Base-by-base conservation (phyloP, 2,113 vertebrate genomes). In the Diphyllodes magnificus region DNA sequence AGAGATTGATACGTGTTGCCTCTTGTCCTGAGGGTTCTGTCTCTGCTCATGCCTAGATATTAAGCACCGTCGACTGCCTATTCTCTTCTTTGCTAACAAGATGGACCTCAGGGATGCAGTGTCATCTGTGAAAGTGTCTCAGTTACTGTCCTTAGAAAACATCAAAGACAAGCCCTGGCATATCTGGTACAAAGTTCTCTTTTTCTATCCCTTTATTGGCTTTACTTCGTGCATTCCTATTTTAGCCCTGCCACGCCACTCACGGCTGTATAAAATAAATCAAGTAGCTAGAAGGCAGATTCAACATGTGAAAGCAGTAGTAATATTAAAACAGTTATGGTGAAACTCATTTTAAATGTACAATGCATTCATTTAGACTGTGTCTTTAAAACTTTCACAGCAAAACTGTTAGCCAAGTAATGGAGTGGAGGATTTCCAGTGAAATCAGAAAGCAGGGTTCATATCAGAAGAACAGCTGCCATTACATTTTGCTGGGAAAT, bases 121-220 rank as follows among this genome's bases (percentile, higher is more conserved):
- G 92, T 99, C 99, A 57, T 99, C 99, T 82, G 99, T 99, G 59
- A 99, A 99, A 97, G 99, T 99, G 44, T 99, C 99, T 92, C 99
- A 99, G 94, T 96, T 99, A 79, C 98, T 99, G 69, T 99, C 98
- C 90, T 97, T 99, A 98, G 99, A 99, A 91, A 99, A 98, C 97
- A 99, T 99, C 97, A 99, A 99, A 98, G 99, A 99, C 97, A 99
- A 99, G 94, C 99, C 99, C 40, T 99, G 99, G 99, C 99, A 99
- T 93, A 99, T 99, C 98, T 99, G 99, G 99, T 99, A n/a, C n/a
- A 98, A 95, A 94, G 53, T 89, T 54, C 19, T 51, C 14, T 30
- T 70, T 95, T 82, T 56, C 63, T 73, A 2, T 15, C 7, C 23
- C 53, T 84, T 66, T 49, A 17, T 33, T 77, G 8, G 4, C 64